phyloP scores from a whole-genome alignment of 2,888 invertebrate species.

The Mimachlamys varia region DNA sequence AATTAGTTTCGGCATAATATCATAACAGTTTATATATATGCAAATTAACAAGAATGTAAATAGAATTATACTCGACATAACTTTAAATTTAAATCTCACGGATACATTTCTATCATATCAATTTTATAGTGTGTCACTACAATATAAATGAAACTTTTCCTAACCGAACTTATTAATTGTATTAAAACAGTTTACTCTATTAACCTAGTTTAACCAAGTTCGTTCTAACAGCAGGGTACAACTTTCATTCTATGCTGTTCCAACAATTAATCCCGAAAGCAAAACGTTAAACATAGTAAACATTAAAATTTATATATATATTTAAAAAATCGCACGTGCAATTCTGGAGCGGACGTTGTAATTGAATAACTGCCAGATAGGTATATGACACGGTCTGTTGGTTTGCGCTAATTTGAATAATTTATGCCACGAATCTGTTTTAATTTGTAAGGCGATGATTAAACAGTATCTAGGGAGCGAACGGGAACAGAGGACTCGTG shows the following conservation, averaged over 20 bases:
- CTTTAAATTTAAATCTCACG: not conserved
- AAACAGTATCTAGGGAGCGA: not conserved
- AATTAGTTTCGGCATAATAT: no score
- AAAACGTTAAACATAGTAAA: not conserved
- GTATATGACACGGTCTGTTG: not conserved
- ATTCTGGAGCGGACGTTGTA: not conserved
- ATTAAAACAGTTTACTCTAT: no score
- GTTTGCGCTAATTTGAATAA: not conserved
- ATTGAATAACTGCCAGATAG: constrained; percentile 8
- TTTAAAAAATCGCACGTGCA: not conserved
- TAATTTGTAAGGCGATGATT: not conserved
- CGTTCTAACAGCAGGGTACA: no score
- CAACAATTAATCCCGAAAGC: not conserved
- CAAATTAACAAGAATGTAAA: no score
- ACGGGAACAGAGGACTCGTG: not conserved
- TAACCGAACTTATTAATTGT: no score
- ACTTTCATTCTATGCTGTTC: no score
- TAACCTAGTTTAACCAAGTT: no score
- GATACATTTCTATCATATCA: no score
- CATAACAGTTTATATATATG: no score
- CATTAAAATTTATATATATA: not conserved
- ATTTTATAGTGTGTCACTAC: no score
- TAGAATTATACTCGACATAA: no score
- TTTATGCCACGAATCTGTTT: constrained; percentile 9
- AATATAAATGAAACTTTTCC: no score